These are phyloP conservation scores for Plebejus argus DNA, from an alignment of 2,888 invertebrate genomes.

Conservation along the genomic window DNA sequence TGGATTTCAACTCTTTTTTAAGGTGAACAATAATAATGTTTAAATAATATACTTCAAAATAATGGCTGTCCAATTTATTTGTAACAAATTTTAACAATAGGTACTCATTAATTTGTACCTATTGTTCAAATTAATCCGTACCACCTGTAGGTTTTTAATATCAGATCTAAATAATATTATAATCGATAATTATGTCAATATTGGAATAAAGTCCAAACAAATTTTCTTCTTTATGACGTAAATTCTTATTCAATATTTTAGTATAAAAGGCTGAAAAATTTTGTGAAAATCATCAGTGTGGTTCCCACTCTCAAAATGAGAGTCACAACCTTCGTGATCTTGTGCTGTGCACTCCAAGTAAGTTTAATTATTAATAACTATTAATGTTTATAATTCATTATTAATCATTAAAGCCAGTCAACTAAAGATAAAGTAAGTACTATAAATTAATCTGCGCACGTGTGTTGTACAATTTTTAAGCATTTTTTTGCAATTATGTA, in stretches of 20 bases:
- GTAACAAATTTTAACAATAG: slow-evolving; percentile 6
- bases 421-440: no score
- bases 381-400: no score
- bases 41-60: background rate
- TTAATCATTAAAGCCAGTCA: no score
- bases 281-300: slow-evolving; percentile 60
- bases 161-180: slow-evolving; percentile 47
- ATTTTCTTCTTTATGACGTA: slow-evolving; percentile 42
- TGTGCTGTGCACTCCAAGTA: slow-evolving; percentile 73
- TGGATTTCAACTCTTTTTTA: no score
- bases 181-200: slow-evolving; percentile 55
- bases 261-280: slow-evolving; percentile 60
- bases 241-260: slow-evolving; percentile 41
- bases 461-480: no score
- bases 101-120: slow-evolving; percentile 48
- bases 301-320: slow-evolving; percentile 73
- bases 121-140: slow-evolving; percentile 58
- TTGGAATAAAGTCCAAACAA: slow-evolving; percentile 46
- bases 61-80: background rate
- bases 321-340: slow-evolving; percentile 72
- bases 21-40: no score
- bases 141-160: slow-evolving; percentile 44
- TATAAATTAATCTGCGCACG: no score
- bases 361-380: slow-evolving; percentile 44
- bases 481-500: no score